These are phyloP conservation scores for Agrochola litura DNA, from an alignment of 2,888 invertebrate genomes.

Conservation along the genomic window DNA sequence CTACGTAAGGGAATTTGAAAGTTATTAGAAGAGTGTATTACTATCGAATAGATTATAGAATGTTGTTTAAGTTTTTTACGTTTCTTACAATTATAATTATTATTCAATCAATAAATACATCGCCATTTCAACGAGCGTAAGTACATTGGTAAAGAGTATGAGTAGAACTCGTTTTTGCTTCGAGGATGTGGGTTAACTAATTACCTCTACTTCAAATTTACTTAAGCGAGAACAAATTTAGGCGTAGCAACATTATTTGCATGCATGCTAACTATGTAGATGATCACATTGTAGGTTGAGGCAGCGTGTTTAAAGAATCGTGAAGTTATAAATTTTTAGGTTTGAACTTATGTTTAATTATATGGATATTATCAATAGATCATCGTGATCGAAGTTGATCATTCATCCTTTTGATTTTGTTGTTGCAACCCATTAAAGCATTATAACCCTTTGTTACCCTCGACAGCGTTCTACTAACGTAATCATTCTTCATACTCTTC, in stretches of 20 bases:
- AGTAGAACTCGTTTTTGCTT: slow-evolving; percentile 39
- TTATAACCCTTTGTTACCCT: too few species aligned
- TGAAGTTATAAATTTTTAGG: not conserved
- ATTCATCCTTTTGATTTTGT: too few species aligned
- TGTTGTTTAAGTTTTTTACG: not conserved
- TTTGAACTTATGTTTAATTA: not conserved
- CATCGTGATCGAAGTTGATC: too few species aligned
- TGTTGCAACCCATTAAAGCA: too few species aligned
- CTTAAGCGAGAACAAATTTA: slow-evolving; percentile 53
- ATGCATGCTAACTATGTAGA: slow-evolving; percentile 35
- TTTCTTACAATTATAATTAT: not conserved
- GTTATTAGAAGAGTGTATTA: not conserved
- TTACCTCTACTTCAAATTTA: slow-evolving; percentile 57
- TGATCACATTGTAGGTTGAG: slow-evolving; percentile 41
- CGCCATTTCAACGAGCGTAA: not conserved
- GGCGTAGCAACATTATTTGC: slow-evolving; percentile 52
- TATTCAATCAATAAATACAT: slow-evolving; percentile 6
- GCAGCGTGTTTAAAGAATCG: slow-evolving; percentile 1
- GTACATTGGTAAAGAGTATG: slow-evolving; percentile 11
- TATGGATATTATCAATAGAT: not conserved
- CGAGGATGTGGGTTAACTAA: slow-evolving; percentile 49
- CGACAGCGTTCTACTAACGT: not conserved
- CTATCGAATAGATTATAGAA: too few species aligned
- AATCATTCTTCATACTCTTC: not conserved
- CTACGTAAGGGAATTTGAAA: not conserved